Evolutionary conservation across 1,140 invertebrate genomes (phyloP), one percentile per base, ranked within the genome.

Genomic region (Belonocnema kinseyi): DNA sequence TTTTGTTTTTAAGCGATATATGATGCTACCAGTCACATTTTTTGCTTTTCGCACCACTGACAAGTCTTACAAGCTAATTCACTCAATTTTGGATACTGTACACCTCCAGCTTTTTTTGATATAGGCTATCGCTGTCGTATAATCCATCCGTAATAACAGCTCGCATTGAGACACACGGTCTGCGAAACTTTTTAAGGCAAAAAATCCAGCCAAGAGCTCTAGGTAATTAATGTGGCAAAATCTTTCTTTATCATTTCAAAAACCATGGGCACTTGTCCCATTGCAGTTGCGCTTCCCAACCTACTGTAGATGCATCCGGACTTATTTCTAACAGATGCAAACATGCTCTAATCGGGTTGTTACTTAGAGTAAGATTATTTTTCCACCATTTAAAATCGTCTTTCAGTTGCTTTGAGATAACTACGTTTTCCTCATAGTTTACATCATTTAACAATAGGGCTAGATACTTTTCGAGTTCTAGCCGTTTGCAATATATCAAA

Each of bases 121-220:
- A 51, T 77, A 85, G 13, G 78, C 51, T 11, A 80, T 73, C 13
- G 78, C 76, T 3, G 82, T 82, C 6, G 80, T 83, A 33, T 84
- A 83, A 72, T 85, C 83, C 16, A 83, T 52, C n/a, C 81, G n/a
- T 12, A 78, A 76, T 17, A 33, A 33, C 26, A 33, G 26, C 5
- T 33, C 26, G 26, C 26, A 33, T 33, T 33, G 26, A 33, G 26
- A 33, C 5, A 33, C 26, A 33, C 26, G 26, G 26, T 33, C 26
- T 33, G 26, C 26, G 5, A 33, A 33, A 33, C 26, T 33, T 33
- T 2, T 2, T 26, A 26, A 26, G 21, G 21, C 21, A 26, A 26
- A 26, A 26, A 26, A 26, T 26, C 1, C 21, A 26, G 21, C 21
- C 21, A 26, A 26, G 21, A 26, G 21, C 21, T 26, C 21, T 26